These are phyloP conservation scores for Acromyrmex echinatior DNA, from an alignment of 1,140 invertebrate species.

Conservation along the genomic window DNA sequence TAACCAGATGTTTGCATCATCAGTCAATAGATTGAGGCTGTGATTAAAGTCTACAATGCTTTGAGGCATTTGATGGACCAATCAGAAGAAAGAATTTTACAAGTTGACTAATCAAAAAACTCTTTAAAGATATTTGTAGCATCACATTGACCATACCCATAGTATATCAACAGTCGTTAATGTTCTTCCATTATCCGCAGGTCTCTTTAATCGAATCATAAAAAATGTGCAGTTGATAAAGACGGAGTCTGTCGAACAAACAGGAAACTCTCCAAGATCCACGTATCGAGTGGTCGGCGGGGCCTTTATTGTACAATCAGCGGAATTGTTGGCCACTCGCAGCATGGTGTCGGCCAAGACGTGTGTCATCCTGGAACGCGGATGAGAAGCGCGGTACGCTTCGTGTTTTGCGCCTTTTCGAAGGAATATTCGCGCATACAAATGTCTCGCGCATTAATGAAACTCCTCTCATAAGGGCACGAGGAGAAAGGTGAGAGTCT, in stretches of 20 bases:
- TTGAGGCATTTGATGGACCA: too few relatives aligned
- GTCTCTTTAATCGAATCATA: too few relatives aligned
- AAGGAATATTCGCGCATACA: conserved; percentile 21
- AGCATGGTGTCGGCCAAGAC: conserved; percentile 82
- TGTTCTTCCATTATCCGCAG: too few relatives aligned
- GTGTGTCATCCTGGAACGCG: conserved; percentile 80
- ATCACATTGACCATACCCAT: too few relatives aligned
- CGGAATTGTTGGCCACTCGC: conserved; percentile 67
- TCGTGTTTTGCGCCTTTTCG: conserved; percentile 46
- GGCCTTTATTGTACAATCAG: not conserved
- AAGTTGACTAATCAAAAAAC: too few relatives aligned
- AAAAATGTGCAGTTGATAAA: too few relatives aligned
- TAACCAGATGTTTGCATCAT: too few relatives aligned
- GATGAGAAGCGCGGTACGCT: conserved; percentile 72
- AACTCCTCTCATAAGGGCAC: conserved; percentile 60
- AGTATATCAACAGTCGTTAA: too few relatives aligned
- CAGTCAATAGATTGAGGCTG: too few relatives aligned
- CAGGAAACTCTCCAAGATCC: not conserved
- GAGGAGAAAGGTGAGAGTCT: conserved; percentile 68
- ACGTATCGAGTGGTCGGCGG: conserved; percentile 9
- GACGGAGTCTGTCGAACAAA: not conserved
- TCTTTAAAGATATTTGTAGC: too few relatives aligned
- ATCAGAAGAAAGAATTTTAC: too few relatives aligned
- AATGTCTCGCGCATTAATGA: conserved; percentile 69
- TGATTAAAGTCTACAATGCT: too few relatives aligned